phyloP scores from a whole-genome alignment of 2,888 invertebrate genomes.

The Bugulina stolonifera region DNA sequence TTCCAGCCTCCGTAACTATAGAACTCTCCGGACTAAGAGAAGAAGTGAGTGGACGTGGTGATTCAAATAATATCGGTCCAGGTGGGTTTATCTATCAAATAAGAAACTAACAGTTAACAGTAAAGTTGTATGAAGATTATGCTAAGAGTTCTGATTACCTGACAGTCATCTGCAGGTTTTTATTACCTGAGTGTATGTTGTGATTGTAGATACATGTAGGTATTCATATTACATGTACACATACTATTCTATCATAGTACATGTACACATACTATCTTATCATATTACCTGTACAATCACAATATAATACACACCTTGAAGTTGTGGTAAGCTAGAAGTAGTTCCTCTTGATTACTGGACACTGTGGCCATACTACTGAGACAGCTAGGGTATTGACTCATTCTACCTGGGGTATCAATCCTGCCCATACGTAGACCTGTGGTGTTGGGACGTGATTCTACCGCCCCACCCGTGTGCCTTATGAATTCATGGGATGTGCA shows the following conservation, averaged over 20 bases:
- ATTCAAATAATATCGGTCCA: neutral
- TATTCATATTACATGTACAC: no score
- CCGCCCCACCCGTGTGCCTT: neutral
- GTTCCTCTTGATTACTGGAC: conserved; percentile 45
- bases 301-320: conserved; percentile 36
- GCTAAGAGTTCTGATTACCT: no score
- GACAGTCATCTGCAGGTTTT: no score
- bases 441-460: neutral
- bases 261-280: no score
- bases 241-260: no score
- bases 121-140: no score
- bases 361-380: conserved; percentile 47
- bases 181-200: no score
- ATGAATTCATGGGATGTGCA: neutral
- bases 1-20: conserved; percentile 45
- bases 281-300: no score
- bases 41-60: neutral
- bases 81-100: conserved; percentile 9
- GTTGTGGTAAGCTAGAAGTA: conserved; percentile 44
- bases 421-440: neutral
- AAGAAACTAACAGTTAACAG: neutral
- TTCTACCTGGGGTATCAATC: neutral
- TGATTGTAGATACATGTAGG: no score
- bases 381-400: conserved; percentile 33
- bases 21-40: conserved; percentile 39